These are phyloP conservation scores for Alviniconcha marisindica DNA, from an alignment of 1,140 invertebrate genomes.

Conservation along the genomic window DNA sequence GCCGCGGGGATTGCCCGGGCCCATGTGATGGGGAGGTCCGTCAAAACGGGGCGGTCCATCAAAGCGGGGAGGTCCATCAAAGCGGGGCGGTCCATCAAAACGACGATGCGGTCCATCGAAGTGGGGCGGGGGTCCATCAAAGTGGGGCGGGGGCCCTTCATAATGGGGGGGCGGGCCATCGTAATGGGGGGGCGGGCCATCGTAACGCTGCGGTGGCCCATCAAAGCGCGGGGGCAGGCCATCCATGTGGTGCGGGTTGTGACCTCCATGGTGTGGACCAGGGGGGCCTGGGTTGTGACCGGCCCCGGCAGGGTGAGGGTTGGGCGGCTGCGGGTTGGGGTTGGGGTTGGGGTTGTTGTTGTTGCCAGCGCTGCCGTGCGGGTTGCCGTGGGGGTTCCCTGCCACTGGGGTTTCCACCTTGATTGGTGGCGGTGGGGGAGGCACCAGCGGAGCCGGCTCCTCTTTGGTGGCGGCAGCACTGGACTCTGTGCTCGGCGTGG, in stretches of 20 bases:
- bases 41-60: constrained; percentile 25
- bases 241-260: constrained; percentile 36
- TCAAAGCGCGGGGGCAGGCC: constrained; percentile 28
- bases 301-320: too few species aligned
- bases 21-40: constrained; percentile 25
- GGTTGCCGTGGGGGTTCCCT: background rate
- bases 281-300: constrained; percentile 28
- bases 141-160: background rate
- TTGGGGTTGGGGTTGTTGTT: background rate
- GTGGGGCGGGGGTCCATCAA: constrained; percentile 2
- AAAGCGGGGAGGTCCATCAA: constrained; percentile 27
- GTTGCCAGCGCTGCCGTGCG: background rate
- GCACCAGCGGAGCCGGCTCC: background rate
- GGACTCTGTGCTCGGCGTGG: background rate
- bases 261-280: constrained; percentile 31
- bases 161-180: constrained; percentile 9
- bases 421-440: constrained; percentile 28
- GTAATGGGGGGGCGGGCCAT: constrained; percentile 12
- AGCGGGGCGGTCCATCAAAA: constrained; percentile 10
- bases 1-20: constrained; percentile 36
- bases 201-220: background rate
- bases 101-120: background rate
- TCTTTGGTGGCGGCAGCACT: background rate
- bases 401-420: background rate
- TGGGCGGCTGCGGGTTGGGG: background rate